phyloP scores from a whole-genome alignment of 2,888 invertebrate species.

The Nomada fucata region DNA sequence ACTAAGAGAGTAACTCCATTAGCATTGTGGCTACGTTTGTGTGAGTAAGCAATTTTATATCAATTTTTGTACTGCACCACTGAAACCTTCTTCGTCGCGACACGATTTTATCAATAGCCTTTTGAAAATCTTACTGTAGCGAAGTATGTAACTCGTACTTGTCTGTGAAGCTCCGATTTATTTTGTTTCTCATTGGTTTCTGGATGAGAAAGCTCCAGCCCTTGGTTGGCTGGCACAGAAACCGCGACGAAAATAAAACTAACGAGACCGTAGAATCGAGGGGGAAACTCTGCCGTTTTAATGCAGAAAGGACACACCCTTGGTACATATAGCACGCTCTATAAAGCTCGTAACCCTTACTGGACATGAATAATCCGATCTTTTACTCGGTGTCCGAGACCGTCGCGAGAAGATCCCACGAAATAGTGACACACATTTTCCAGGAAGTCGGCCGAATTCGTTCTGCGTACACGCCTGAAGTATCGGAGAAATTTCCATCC shows the following conservation, averaged over 20 bases:
- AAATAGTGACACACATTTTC: constrained; percentile 31
- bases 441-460: constrained; percentile 3
- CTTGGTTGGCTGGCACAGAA: constrained; percentile 42
- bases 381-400: constrained; percentile 10
- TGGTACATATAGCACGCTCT: constrained; percentile 53
- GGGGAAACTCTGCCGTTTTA: constrained; percentile 28
- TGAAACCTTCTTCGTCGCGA: background rate
- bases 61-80: background rate
- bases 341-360: constrained; percentile 59
- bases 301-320: constrained; percentile 48
- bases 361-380: constrained; percentile 46
- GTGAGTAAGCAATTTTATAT: constrained; percentile 28
- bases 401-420: background rate
- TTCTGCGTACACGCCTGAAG: background rate
- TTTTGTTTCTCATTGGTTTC: constrained; percentile 48
- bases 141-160: constrained; percentile 22
- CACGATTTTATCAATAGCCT: constrained; percentile 9
- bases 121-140: background rate
- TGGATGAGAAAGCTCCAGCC: constrained; percentile 36
- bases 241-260: constrained; percentile 56
- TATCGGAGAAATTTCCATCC: background rate
- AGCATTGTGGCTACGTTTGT: background rate
- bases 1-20: background rate
- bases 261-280: constrained; percentile 39
- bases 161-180: constrained; percentile 42